Conservation (phyloP, 2,797 vertebrate species). For the Malurus splendens region DNA sequence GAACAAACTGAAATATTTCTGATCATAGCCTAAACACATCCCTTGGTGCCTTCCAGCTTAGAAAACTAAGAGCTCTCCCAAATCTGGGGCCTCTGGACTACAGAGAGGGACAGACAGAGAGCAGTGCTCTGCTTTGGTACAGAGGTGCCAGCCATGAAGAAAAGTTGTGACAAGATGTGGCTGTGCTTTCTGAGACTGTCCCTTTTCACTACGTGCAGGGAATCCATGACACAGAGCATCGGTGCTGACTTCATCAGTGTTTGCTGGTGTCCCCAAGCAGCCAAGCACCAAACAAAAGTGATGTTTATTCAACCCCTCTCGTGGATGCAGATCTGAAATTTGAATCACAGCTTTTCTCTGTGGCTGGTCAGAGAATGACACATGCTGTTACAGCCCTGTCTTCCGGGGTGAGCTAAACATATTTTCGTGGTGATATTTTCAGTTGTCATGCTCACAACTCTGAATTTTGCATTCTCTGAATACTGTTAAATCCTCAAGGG, state of each 20-base stretch:
- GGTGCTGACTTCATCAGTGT: not conserved
- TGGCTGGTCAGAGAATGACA: not conserved
- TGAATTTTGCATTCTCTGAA: conserved; percentile 9
- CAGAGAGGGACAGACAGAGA: not conserved
- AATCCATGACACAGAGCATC: not conserved
- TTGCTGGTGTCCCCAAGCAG: not conserved
- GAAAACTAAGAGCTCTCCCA: not conserved
- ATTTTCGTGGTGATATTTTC: not conserved
- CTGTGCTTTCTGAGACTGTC: not conserved
- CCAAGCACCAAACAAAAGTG: not conserved
- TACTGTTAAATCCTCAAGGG: not conserved
- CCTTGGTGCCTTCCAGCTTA: not conserved
- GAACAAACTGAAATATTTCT: not conserved
- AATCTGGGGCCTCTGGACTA: not conserved
- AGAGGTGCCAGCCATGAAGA: not conserved
- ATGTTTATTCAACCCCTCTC: not conserved
- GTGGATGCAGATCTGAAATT: not conserved
- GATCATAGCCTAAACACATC: not conserved
- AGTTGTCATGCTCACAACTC: not conserved
- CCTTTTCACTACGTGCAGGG: not conserved
- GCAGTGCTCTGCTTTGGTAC: not conserved
- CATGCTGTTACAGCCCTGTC: not conserved
- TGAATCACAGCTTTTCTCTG: not conserved
- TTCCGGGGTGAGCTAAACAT: not conserved
- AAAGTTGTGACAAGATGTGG: not conserved